Evolutionary conservation across 2,888 invertebrate genomes (phyloP).

Genomic region (Brenthis ino): DNA sequence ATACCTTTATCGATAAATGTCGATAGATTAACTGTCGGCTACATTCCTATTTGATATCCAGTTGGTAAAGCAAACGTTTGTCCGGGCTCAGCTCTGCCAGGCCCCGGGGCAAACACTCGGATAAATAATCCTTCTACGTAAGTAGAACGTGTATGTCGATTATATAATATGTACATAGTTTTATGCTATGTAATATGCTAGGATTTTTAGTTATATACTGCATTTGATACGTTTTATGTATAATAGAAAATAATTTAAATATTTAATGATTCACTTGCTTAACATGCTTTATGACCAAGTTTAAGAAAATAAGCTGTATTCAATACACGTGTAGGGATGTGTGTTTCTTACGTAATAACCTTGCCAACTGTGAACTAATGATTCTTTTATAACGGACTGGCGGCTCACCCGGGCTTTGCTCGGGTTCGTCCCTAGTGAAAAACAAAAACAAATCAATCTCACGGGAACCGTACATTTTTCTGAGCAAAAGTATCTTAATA

Average conservation of each 20-base stretch:
- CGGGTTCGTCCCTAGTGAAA: too few species aligned
- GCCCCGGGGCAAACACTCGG: conserved; percentile 55
- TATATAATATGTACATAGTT: conserved; percentile 1
- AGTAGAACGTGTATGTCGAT: conserved; percentile 19
- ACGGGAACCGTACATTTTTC: too few species aligned
- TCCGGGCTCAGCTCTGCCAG: conserved; percentile 57
- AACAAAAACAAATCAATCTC: too few species aligned
- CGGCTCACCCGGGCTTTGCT: too few species aligned
- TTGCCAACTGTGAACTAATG: too few species aligned
- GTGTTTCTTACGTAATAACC: too few species aligned
- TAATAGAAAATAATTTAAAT: not conserved
- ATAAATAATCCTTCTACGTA: conserved; percentile 57
- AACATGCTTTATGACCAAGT: too few species aligned
- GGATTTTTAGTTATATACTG: conserved; percentile 6
- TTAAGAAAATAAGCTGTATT: too few species aligned
- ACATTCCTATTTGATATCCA: conserved; percentile 66
- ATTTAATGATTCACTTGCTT: too few species aligned
- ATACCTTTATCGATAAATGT: conserved; percentile 42
- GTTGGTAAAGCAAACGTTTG: conserved; percentile 78
- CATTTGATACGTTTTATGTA: not conserved
- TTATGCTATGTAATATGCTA: not conserved
- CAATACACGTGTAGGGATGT: too few species aligned
- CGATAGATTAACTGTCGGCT: not conserved
- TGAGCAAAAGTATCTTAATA: too few species aligned
- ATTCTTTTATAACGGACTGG: too few species aligned